These are phyloP conservation scores for Plebejus argus DNA, from an alignment of 2,888 invertebrate species.

Conservation along the genomic window DNA sequence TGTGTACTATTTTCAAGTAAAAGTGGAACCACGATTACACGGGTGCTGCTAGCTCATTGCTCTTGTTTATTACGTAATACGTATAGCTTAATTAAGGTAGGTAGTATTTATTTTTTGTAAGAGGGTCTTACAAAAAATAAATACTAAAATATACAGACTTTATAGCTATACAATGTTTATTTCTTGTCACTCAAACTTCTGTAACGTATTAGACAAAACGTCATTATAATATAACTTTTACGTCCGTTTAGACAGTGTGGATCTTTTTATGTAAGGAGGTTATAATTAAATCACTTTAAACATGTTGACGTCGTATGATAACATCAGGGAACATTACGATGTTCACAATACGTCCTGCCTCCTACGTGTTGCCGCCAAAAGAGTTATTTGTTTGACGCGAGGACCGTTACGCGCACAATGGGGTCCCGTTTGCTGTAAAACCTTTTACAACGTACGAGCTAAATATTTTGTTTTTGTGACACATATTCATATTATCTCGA, in stretches of 20 bases:
- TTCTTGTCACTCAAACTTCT: too few relatives aligned
- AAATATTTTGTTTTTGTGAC: slow-evolving; percentile 6
- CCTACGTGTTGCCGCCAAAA: slow-evolving; percentile 62
- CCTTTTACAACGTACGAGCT: background rate
- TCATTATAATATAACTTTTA: too few relatives aligned
- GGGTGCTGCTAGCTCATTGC: too few relatives aligned
- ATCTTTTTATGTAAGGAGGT: background rate
- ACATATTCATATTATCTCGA: background rate
- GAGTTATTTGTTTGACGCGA: slow-evolving; percentile 68
- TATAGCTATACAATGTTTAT: too few relatives aligned
- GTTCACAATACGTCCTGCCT: slow-evolving; percentile 41
- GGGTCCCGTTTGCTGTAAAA: slow-evolving; percentile 43
- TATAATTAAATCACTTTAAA: background rate
- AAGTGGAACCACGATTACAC: too few relatives aligned
- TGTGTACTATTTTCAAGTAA: too few relatives aligned
- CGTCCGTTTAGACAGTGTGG: background rate
- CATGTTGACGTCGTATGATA: background rate
- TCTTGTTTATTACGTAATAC: too few relatives aligned
- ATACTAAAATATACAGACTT: too few relatives aligned
- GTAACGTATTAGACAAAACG: too few relatives aligned
- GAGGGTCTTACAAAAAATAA: too few relatives aligned
- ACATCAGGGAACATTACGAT: background rate
- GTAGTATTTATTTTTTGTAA: too few relatives aligned
- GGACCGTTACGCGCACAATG: slow-evolving; percentile 70
- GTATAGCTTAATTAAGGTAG: too few relatives aligned